These are phyloP conservation scores for Drosophila pectinifera DNA, from an alignment of 1,140 invertebrate genomes.

Conservation along the genomic window DNA sequence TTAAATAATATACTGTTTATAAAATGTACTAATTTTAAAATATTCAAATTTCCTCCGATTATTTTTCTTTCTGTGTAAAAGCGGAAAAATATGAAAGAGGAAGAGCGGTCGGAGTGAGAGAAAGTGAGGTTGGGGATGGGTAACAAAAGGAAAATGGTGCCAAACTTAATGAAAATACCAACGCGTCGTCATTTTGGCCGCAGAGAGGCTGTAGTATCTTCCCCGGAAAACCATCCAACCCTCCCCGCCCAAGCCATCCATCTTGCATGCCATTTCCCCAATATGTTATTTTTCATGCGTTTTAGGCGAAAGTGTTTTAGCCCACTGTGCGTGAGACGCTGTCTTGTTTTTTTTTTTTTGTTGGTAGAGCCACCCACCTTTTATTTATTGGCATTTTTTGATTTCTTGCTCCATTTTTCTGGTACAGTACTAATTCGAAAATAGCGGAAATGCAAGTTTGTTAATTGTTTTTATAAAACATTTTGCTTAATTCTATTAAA, in stretches of 20 bases:
- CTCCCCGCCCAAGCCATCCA: not conserved
- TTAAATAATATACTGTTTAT: no score
- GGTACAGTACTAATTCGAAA: conserved; percentile 6
- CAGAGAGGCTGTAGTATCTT: conserved; percentile 45
- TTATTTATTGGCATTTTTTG: conserved; percentile 56
- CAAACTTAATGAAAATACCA: conserved; percentile 80
- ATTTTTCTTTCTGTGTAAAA: conserved; percentile 1
- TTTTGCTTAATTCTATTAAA: no score
- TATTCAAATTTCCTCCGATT: not conserved
- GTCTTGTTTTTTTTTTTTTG: not conserved
- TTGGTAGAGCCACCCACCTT: conserved; percentile 1
- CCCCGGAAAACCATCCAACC: not conserved
- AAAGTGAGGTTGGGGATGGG: conserved; percentile 21
- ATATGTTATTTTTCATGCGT: conserved; percentile 73
- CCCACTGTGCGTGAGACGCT: conserved; percentile 35
- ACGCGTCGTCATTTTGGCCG: conserved; percentile 75
- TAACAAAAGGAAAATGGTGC: conserved; percentile 61
- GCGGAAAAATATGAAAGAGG: conserved; percentile 7
- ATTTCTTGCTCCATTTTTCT: conserved; percentile 44
- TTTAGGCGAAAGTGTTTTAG: conserved; percentile 67
- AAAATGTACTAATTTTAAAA: not conserved
- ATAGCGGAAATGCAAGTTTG: no score
- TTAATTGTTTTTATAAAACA: no score
- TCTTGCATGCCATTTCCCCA: conserved; percentile 31
- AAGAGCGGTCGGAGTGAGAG: conserved; percentile 6